Conservation (phyloP, 2,113 vertebrate species). For the Anguilla rostrata region DNA sequence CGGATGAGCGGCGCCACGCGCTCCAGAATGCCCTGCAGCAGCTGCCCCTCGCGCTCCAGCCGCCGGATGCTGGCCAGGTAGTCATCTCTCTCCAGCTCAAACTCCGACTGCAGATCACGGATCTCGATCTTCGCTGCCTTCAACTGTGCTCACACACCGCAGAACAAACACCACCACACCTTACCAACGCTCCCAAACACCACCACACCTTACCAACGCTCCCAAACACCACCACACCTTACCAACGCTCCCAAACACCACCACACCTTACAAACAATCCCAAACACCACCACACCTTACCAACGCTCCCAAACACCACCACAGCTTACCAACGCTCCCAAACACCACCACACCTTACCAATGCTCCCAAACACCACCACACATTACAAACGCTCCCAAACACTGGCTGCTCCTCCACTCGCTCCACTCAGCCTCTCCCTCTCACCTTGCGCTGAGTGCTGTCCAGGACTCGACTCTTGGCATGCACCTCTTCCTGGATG, state of each 20-base stretch:
- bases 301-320: too few species aligned
- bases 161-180: neutral
- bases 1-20: slow-evolving; percentile 75
- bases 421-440: neutral
- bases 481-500: slow-evolving; percentile 82
- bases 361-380: too few species aligned
- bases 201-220: too few species aligned
- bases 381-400: too few species aligned
- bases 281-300: too few species aligned
- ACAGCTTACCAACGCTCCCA: too few species aligned
- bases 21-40: slow-evolving; percentile 79
- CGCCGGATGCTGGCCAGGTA: slow-evolving; percentile 78
- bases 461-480: slow-evolving; percentile 77
- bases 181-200: too few species aligned
- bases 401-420: neutral
- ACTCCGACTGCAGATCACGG: slow-evolving; percentile 81
- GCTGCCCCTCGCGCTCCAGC: slow-evolving; percentile 76
- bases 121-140: slow-evolving; percentile 81
- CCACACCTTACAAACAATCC: too few species aligned
- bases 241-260: too few species aligned
- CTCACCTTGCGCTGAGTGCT: slow-evolving; percentile 81
- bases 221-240: too few species aligned
- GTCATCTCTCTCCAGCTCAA: slow-evolving; percentile 80
- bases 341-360: neutral
- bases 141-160: slow-evolving; percentile 63